Percentiles rank a stretch among this genome's conserved stretches.
phyloP scores from a whole-genome alignment of 2,888 invertebrate species.

The Synergus gifuensis region DNA sequence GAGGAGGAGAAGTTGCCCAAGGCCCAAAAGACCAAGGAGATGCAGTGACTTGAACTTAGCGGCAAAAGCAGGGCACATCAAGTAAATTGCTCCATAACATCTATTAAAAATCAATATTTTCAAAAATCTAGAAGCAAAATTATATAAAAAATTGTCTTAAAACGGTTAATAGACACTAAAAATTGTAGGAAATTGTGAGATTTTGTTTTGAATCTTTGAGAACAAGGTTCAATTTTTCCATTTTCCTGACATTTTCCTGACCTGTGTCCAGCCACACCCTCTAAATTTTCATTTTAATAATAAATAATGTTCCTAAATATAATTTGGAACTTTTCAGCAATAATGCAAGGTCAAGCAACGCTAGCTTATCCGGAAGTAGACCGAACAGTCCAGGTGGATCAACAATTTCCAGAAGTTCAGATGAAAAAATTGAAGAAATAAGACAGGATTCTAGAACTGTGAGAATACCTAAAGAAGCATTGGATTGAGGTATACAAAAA shows the following conservation, averaged over 20 bases:
- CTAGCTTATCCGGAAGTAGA: not conserved
- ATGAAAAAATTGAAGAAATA: constrained; percentile 32
- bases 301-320: not conserved
- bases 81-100: not conserved
- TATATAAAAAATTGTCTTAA: too few species aligned
- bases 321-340: not conserved
- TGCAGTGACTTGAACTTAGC: constrained; percentile 28
- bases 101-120: too few species aligned
- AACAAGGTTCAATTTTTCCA: too few species aligned
- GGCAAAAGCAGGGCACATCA: not conserved
- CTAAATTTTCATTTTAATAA: not conserved
- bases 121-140: too few species aligned
- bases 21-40: constrained; percentile 6
- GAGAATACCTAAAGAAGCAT: not conserved
- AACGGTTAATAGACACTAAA: too few species aligned
- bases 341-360: not conserved
- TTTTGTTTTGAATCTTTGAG: too few species aligned
- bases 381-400: not conserved
- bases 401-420: constrained; percentile 40
- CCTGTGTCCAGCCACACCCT: too few species aligned
- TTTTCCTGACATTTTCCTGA: too few species aligned
- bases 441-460: not conserved
- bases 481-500: not conserved
- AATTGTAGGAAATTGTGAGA: too few species aligned
- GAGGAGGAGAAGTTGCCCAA: constrained; percentile 35